These are phyloP conservation scores for Drosophila willistoni DNA, from an alignment of 1,140 invertebrate species.

Conservation along the genomic window DNA sequence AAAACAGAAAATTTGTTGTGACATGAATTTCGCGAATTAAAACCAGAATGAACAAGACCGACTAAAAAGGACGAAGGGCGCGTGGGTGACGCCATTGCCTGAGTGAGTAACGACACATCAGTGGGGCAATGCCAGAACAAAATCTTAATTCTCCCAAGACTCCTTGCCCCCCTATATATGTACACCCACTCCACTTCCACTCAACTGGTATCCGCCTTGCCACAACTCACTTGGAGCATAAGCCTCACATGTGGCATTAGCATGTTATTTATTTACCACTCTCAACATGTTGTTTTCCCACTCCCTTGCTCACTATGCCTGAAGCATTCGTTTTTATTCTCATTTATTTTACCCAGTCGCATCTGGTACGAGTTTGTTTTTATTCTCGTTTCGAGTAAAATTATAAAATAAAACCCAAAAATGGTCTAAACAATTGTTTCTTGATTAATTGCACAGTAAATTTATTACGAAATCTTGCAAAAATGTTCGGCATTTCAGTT, in stretches of 20 bases:
- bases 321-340: slow-evolving; percentile 14
- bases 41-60: slow-evolving; percentile 15
- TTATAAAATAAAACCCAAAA: neutral
- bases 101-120: slow-evolving; percentile 16
- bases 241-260: slow-evolving; percentile 50
- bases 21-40: slow-evolving; percentile 33
- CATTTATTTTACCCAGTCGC: slow-evolving; percentile 45
- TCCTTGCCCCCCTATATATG: no score
- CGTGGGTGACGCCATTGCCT: slow-evolving; percentile 5
- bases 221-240: slow-evolving; percentile 13
- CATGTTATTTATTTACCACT: slow-evolving; percentile 40
- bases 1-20: slow-evolving; percentile 57
- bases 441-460: neutral
- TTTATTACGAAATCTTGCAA: no score
- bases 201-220: neutral
- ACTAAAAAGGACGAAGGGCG: neutral
- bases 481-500: no score
- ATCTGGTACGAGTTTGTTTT: slow-evolving; percentile 5
- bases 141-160: slow-evolving; percentile 34
- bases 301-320: neutral
- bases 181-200: no score
- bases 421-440: slow-evolving; percentile 1
- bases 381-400: neutral
- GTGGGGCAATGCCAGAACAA: neutral
- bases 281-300: neutral